A percentile compares a stretch with the other conserved stretches of the same genome.
These are phyloP conservation scores for Crocodylus rhombifer DNA, from an alignment of 2,797 vertebrate genomes.

Conservation along the genomic window DNA sequence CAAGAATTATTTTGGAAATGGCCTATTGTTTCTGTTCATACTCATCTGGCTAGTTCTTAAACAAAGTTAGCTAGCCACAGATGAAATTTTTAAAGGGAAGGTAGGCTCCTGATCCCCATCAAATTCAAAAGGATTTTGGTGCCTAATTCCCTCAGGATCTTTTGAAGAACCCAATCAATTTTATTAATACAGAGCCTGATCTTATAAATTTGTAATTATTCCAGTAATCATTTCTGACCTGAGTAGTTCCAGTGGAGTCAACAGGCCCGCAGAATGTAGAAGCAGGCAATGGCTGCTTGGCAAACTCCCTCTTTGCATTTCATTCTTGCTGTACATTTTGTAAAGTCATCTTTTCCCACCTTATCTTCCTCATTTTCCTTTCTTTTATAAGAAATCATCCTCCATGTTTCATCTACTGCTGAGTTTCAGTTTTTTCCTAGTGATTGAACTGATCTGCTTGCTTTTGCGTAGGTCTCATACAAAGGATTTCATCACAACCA, in stretches of 20 bases:
- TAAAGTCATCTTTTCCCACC: not conserved
- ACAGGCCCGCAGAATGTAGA: not conserved
- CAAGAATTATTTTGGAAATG: not conserved
- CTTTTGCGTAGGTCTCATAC: not conserved
- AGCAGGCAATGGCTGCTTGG: not conserved
- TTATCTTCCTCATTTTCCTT: not conserved
- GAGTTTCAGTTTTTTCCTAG: not conserved
- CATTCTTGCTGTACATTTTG: not conserved
- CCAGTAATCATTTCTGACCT: not conserved
- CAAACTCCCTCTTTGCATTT: not conserved
- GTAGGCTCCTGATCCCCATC: not conserved
- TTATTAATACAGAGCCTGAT: not conserved
- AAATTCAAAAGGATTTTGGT: not conserved
- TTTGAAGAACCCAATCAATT: not conserved
- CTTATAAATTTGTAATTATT: not conserved
- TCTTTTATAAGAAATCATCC: not conserved
- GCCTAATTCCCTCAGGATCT: not conserved
- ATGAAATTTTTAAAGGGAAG: not conserved
- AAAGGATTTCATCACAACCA: constrained; percentile 4
- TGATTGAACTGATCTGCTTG: not conserved
- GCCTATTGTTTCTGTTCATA: not conserved
- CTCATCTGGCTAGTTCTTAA: not conserved
- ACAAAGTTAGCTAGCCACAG: not conserved
- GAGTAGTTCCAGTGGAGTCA: not conserved
- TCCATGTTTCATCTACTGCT: not conserved